Base-by-base conservation (phyloP, 1,140 invertebrate species). In the Zaprionus gabonicus region DNA sequence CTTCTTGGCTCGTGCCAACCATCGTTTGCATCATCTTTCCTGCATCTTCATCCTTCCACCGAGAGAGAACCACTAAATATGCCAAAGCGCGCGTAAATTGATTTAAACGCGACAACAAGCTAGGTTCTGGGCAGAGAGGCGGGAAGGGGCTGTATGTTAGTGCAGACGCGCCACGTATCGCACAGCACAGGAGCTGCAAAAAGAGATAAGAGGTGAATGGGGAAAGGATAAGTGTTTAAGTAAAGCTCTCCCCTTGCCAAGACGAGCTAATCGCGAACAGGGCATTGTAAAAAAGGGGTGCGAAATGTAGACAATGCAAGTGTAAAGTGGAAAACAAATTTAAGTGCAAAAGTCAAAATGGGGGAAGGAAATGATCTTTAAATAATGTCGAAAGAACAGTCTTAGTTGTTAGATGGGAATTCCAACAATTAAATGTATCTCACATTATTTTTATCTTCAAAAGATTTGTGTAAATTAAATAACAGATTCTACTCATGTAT, bases 51-150 rank as follows among this genome's bases (percentile, higher is more conserved):
- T 58, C 9, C 51, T 60, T 70, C 69, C 64, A 55, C 60, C 57
- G 56, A 67, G 66, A 67, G 23, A n/a, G 51, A 25, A 44, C 84
- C 84, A 76, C 78, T 78, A 87, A 87, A 88, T 87, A 88, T 84
- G 84, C 78, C 83, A 88, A 87, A 83, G 84, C 81, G 84, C 74
- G 84, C 77, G 83, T 80, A 88, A 87, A 87, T 87, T 87, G 83
- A 87, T 87, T 87, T 87, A 87, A 87, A 84, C 84, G 72, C 81
- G 84, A 57, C 83, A 79, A 72, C 83, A 67, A 80, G 73, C 20
- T 10, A 25, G 20, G 23, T 51, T 59, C 20, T 10, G 31, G 38
- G 12, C 9, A 59, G 20, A 41, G n/a, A 31, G 13, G 7, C 23
- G 7, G 15, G n/a, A 17, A 25, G 34, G 3, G 17, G 15, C 12